Evolutionary conservation across 2,797 vertebrate genomes (phyloP), one percentile per base, ranked within the genome.

Genomic region (Holocentrus rufus): DNA sequence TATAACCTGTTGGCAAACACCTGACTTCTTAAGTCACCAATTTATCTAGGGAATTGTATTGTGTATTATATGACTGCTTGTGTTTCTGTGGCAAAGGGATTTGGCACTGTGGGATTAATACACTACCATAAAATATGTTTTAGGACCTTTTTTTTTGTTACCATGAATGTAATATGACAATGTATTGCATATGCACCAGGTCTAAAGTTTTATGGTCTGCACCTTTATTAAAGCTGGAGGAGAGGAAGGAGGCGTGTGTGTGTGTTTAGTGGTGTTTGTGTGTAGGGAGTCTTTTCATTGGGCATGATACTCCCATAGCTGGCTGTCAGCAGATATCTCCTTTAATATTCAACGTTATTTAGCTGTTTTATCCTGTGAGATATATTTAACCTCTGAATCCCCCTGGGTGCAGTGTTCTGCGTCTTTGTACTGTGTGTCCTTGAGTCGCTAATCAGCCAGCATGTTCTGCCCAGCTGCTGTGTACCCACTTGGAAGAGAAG

Each of bases 321-420:
- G 5, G 17, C 74, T 72, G 61, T 76, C 73, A 70, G 74, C 57
- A 42, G 23, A 50, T 27, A 9, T 69, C 71, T 69, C 34, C 34
- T 73, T 83, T 60, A 71, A 76, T 74, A 72, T 73, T 84, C 82
- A 80, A 49, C 77, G 59, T 82, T 80, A 54, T 83, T 80, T 72
- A 15, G 52, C 59, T 0, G 30, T 74, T 85, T 82, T 25, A 42
- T 72, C 73, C 44, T 27, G 20, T 14, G 66, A 80, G 77, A 83
- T 86, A 82, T 80, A 80, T 90, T 84, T 85, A 87, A 85, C 84
- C 76, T 67, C 77, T 56, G 65, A 54, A 74, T 85, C 77, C 87
- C 77, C 81, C 18, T 7, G 79, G 77, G 82, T 53, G 61, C 65
- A 3, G 25, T 68, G 71, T 79, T 85, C 74, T 64, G n/a, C 59